Conservation (phyloP, 2,113 vertebrate species). For the Callopanchax toddi region DNA sequence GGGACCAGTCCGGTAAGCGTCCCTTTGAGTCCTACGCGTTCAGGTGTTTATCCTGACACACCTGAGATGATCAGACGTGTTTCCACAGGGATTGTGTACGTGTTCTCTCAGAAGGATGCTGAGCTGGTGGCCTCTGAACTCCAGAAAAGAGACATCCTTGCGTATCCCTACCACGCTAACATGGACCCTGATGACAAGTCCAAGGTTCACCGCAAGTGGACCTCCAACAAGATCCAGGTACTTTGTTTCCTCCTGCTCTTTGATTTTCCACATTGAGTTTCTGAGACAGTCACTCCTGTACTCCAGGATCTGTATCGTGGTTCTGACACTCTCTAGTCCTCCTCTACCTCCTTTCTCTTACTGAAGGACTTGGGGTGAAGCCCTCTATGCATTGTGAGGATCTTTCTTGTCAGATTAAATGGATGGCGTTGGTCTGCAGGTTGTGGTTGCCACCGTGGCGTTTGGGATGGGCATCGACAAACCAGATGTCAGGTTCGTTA, state of each 20-base stretch:
- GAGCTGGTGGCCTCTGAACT: conserved; percentile 87
- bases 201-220: conserved; percentile 89
- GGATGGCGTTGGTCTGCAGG: conserved; percentile 69
- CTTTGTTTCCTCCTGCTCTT: no score
- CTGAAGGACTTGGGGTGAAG: no score
- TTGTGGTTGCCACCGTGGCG: conserved; percentile 96
- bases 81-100: conserved; percentile 92
- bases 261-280: no score
- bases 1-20: conserved; percentile 88
- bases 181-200: conserved; percentile 89
- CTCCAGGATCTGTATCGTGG: no score
- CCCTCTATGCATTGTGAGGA: no score
- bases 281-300: no score
- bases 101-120: conserved; percentile 97
- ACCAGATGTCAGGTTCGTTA: conserved; percentile 92
- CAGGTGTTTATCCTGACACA: neutral
- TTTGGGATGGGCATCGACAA: conserved; percentile 99
- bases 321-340: no score
- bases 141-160: conserved; percentile 84
- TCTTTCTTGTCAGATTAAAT: no score
- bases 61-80: neutral
- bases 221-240: conserved; percentile 83
- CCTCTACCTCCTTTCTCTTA: no score
- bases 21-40: no score
- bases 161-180: conserved; percentile 90